Base-by-base conservation (phyloP, 2,888 invertebrate genomes). In the Nowickia ferox region DNA sequence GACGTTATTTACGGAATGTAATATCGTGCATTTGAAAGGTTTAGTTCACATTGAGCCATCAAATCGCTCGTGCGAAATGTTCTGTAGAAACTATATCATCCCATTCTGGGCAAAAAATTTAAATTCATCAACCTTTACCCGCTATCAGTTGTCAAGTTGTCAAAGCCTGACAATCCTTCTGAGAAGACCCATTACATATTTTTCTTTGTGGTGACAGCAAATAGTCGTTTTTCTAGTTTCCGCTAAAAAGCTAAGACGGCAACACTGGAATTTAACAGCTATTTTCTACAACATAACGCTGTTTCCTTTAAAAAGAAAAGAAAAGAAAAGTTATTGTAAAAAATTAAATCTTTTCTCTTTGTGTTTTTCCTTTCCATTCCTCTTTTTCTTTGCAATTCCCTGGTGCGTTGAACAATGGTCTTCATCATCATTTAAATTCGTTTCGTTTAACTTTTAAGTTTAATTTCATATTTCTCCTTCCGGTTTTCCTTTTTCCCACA, bases 161-260 rank as follows among this genome's bases (percentile, higher is more conserved):
- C 30, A 30, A 30, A 30, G 6, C 30, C 6, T 5, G 30, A 0
- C 6, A 30, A 0, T 30, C 30, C 6, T 1, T 30, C 5, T 30
- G 0, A 6, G 0, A 30, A 6, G 0, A 30, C 30, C 30, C 30
- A 30, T 6, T 30, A 30, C 30, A 30, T 6, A 6, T 59, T 38
- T 38, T 48, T 59, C 53, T 57, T 83, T 81, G 80, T 84, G 85
- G 84, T 86, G 86, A 84, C 30, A 30, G 30, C 84, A 86, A 87
- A 83, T 86, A 87, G 85, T 87, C 83, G 86, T 76, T 84, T 80
- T 69, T 83, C 84, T 59, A 86, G 83, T 87, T 84, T 80, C 71
- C 77, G 57, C 72, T 65, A 77, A 59, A 74, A 78, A 77, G 69
- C 78, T 81, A 74, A 84, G 75, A 77, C 84, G 84, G 86, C 75